phyloP scores from a whole-genome alignment of 2,113 vertebrate species.

The Numenius arquata region DNA sequence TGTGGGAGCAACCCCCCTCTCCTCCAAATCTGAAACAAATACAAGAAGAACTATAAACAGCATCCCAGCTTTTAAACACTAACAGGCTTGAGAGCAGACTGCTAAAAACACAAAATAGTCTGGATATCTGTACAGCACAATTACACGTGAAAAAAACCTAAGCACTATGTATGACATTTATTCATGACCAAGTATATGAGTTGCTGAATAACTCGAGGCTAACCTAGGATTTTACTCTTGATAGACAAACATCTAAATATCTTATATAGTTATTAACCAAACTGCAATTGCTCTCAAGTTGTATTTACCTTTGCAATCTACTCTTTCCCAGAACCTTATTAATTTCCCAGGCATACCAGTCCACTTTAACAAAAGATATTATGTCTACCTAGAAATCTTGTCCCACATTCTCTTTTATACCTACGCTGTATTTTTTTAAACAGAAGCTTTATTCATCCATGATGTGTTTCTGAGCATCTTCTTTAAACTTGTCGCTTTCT shows the following conservation, averaged over 20 bases:
- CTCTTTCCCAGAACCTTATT: neutral
- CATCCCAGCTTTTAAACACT: neutral
- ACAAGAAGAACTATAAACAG: neutral
- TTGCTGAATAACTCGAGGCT: neutral
- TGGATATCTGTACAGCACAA: neutral
- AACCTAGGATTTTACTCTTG: neutral
- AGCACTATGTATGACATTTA: neutral
- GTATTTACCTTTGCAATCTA: neutral
- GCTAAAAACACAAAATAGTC: neutral
- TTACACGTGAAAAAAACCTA: neutral
- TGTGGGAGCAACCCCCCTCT: neutral
- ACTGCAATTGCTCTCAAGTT: neutral
- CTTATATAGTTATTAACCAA: neutral
- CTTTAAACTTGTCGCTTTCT: neutral
- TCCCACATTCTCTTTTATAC: neutral
- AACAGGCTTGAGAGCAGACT: neutral
- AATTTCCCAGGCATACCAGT: neutral
- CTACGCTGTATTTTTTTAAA: neutral
- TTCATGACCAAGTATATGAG: neutral
- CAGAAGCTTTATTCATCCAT: neutral
- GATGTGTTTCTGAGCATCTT: neutral
- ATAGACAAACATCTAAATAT: neutral
- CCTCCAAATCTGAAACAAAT: neutral
- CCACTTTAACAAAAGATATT: neutral
- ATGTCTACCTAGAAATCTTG: neutral